These are phyloP conservation scores for Clupea harengus DNA, from an alignment of 2,113 vertebrate species.

Conservation along the genomic window DNA sequence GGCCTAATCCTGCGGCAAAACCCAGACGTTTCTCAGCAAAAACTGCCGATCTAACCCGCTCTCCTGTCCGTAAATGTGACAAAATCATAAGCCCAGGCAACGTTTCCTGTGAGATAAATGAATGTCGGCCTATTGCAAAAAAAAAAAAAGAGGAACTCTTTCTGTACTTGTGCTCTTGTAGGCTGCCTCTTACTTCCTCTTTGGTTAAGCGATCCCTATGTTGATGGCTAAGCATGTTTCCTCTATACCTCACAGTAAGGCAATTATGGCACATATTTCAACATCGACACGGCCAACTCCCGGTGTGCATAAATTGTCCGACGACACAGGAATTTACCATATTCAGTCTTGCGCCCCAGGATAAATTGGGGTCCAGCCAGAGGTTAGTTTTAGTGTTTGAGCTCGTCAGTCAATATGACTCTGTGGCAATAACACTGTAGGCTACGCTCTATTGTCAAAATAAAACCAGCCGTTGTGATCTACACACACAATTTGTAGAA, in stretches of 20 bases:
- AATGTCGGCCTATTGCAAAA: background rate
- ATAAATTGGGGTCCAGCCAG: constrained; percentile 13
- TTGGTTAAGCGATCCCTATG: background rate
- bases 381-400: constrained; percentile 34
- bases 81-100: background rate
- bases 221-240: background rate
- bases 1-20: background rate
- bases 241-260: background rate
- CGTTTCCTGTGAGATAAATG: background rate
- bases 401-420: constrained; percentile 28
- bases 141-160: constrained; percentile 59
- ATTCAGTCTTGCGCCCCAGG: background rate
- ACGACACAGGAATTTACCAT: background rate
- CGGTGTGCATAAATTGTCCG: background rate
- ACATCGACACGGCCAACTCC: background rate
- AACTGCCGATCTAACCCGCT: background rate
- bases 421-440: constrained; percentile 27
- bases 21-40: background rate
- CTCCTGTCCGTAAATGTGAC: background rate
- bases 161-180: constrained; percentile 17
- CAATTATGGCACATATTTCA: background rate
- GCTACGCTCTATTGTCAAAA: constrained; percentile 22
- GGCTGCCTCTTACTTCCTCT: background rate
- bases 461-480: constrained; percentile 22
- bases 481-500: constrained; percentile 9